Evolutionary conservation across 2,797 vertebrate species (phyloP).

Genomic region (Lagocephalus sceleratus): DNA sequence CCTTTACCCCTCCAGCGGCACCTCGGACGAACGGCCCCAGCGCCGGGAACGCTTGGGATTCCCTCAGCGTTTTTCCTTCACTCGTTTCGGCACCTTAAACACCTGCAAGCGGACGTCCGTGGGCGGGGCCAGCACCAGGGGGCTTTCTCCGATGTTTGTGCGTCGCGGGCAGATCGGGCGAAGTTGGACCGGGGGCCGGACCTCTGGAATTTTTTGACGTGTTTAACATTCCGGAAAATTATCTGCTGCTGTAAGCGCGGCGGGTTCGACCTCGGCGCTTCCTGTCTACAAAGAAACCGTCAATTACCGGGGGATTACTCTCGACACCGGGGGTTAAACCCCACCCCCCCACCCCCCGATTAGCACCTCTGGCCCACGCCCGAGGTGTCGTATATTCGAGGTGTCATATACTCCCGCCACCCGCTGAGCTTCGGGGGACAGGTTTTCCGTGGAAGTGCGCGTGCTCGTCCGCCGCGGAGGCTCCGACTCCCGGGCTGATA

Average conservation of each 20-base stretch:
- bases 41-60: too few species aligned
- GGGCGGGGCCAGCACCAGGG: too few species aligned
- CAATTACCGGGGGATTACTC: background rate
- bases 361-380: background rate
- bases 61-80: too few species aligned
- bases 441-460: too few species aligned
- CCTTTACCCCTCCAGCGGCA: background rate
- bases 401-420: too few species aligned
- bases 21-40: too few species aligned
- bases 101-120: too few species aligned
- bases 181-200: too few species aligned
- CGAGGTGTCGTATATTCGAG: too few species aligned
- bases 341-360: too few species aligned
- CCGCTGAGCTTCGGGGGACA: too few species aligned
- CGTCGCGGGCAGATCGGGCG: conserved; percentile 16
- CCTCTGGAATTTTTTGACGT: background rate
- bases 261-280: background rate
- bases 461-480: background rate
- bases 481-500: conserved; percentile 59
- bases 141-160: conserved; percentile 4
- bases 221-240: conserved; percentile 1
- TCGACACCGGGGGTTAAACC: background rate
- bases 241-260: background rate
- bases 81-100: background rate
- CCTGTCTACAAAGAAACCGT: background rate